Base-by-base conservation (phyloP, 2,113 vertebrate genomes). In the Pedionomus torquatus region DNA sequence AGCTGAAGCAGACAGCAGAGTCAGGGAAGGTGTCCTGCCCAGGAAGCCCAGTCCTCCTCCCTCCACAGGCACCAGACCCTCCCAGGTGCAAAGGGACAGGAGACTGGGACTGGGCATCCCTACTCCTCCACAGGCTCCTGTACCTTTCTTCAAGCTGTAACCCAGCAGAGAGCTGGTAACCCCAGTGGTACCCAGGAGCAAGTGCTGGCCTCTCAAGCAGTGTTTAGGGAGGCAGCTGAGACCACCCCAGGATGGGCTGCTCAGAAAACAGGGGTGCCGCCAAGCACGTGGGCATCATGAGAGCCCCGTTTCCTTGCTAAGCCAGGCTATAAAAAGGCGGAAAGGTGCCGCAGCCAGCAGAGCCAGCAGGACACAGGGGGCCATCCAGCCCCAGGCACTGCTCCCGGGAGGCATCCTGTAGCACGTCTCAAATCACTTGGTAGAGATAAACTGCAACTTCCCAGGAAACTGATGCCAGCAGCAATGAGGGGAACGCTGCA, bases 341-440 rank as follows among this genome's bases (percentile, higher is more conserved):
- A 80, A 97, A 89, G 88, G 54, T 92, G 86, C 55, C 0, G 0
- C 30, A 1, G 82, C 75, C 68, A 83, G 89, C 20, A 28, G 63
- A 89, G 61, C 75, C 87, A 60, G 85, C 65, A 52, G 90, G 82
- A 88, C 61, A 46, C 51, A 51, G 55, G 6, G 39, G 63, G 58
- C 78, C 79, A 95, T 92, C 94, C 25, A 41, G 92, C 68, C 71
- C 28, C 0, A 21, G 95, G 94, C 94, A 91, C n/a, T 1, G 4
- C 33, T 93, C 92, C 92, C 9, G 0, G 54, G 63, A 76, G 25
- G 28, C 18, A 2, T 91, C 33, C 64, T 66, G 83, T 65, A 33
- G 75, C 83, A 83, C 26, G 12, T 96, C 94, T 97, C 90, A 92
- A 77, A 96, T 95, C 89, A 79, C 94, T 85, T 31, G 1, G n/a